Conservation (phyloP, 23 tunicate genomes). For the Halocynthia roretzi region DNA sequence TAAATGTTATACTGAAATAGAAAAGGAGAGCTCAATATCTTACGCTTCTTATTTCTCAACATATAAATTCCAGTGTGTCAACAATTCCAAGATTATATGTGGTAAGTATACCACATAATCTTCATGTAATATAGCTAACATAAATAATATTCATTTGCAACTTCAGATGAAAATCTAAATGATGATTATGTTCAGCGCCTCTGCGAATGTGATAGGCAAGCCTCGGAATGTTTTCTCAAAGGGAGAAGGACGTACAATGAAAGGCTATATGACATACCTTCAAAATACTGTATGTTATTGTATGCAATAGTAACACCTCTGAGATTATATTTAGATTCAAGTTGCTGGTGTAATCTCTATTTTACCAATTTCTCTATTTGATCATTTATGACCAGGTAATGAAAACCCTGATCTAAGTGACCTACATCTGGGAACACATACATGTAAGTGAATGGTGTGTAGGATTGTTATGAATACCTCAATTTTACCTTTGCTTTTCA, state of each 20-base stretch:
- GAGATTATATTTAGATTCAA: no score
- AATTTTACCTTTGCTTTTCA: neutral
- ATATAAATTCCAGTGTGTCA: slow-evolving; percentile 42
- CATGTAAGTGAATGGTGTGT: slow-evolving; percentile 29
- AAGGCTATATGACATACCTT: slow-evolving; percentile 40
- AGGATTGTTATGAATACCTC: neutral
- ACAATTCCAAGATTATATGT: slow-evolving; percentile 21
- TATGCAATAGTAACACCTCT: no score
- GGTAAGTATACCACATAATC: neutral
- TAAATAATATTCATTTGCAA: neutral
- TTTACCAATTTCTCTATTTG: neutral
- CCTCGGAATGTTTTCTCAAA: slow-evolving; percentile 68
- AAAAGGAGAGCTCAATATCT: slow-evolving; percentile 13
- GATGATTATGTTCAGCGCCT: slow-evolving; percentile 34
- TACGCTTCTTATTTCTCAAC: slow-evolving; percentile 51
- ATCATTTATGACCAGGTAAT: slow-evolving; percentile 29
- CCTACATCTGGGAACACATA: slow-evolving; percentile 30
- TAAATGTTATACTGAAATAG: slow-evolving; percentile 65
- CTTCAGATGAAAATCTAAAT: slow-evolving; percentile 36
- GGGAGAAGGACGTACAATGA: slow-evolving; percentile 43
- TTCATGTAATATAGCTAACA: neutral
- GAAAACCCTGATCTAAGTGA: slow-evolving; percentile 47
- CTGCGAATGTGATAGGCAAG: slow-evolving; percentile 83
- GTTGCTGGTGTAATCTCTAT: no score
- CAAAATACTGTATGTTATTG: slow-evolving; percentile 52